Evolutionary conservation across 2,797 vertebrate genomes (phyloP).

Genomic region (Tympanoctomys barrerae): DNA sequence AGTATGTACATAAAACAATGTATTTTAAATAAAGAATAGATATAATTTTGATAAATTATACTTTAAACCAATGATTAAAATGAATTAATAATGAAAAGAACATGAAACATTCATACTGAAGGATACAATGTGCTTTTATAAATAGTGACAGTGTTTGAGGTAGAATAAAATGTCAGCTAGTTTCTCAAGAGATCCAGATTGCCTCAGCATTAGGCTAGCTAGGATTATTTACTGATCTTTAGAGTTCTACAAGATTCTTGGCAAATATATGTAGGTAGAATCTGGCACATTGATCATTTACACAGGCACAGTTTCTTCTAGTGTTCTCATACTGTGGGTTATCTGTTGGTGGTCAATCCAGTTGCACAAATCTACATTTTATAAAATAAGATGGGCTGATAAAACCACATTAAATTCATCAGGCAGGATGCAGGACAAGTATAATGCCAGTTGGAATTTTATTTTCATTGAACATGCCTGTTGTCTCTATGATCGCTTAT

Average conservation of each 20-base stretch:
- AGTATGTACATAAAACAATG: neutral
- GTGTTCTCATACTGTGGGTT: neutral
- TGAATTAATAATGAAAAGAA: neutral
- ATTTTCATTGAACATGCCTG: neutral
- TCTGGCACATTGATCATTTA: neutral
- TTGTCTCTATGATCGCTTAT: neutral
- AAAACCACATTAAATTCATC: neutral
- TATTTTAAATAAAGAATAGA: neutral
- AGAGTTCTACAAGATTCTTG: neutral
- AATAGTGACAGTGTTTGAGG: neutral
- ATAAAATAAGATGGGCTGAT: neutral
- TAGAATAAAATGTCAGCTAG: conserved; percentile 42
- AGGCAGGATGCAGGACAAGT: neutral
- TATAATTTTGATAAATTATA: neutral
- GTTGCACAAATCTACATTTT: neutral
- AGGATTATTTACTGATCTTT: neutral
- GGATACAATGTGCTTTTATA: neutral
- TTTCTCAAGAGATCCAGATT: neutral
- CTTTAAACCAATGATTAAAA: conserved; percentile 26
- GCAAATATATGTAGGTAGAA: neutral
- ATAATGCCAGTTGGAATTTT: neutral
- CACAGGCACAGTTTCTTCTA: neutral
- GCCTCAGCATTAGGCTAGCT: neutral
- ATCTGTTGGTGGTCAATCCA: neutral
- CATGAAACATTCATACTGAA: neutral